Percentiles rank a stretch among this genome's conserved stretches.
Evolutionary conservation across 2,888 invertebrate genomes (phyloP).

Genomic region (Bombylius major): DNA sequence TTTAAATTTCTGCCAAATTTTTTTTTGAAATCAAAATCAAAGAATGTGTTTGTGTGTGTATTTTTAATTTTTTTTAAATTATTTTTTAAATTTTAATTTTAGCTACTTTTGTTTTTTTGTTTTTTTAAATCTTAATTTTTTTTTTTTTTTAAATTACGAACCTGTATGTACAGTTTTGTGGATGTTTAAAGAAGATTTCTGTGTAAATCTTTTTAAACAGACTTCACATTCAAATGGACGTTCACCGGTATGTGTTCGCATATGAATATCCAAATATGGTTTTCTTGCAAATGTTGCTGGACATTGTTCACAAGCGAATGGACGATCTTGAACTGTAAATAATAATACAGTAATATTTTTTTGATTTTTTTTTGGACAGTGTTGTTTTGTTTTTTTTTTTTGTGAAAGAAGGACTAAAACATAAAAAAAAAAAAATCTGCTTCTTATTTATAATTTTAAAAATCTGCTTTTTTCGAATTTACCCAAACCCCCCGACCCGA

Average conservation of each 20-base stretch:
- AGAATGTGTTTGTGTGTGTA: too few species aligned
- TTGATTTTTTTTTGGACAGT: neutral
- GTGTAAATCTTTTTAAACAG: conserved; percentile 66
- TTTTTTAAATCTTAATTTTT: too few species aligned
- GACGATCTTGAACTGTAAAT: conserved; percentile 23
- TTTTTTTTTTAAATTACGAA: conserved; percentile 15
- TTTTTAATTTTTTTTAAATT: too few species aligned
- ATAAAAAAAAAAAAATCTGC: too few species aligned
- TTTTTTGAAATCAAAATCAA: too few species aligned
- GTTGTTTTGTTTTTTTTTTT: neutral
- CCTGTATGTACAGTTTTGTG: conserved; percentile 67
- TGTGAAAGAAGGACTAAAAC: neutral
- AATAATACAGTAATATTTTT: neutral
- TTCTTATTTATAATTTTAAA: neutral
- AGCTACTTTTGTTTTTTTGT: too few species aligned
- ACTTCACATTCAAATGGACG: conserved; percentile 55
- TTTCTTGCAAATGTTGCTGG: conserved; percentile 48
- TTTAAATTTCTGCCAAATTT: too few species aligned
- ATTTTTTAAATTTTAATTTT: too few species aligned
- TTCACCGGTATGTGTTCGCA: conserved; percentile 45
- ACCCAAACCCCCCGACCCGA: too few species aligned
- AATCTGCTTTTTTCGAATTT: too few species aligned
- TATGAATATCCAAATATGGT: conserved; percentile 51
- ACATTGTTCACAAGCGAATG: conserved; percentile 45
- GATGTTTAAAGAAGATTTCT: conserved; percentile 69